Conservation (phyloP, 2,113 vertebrate species). For the Elaphurus davidianus region DNA sequence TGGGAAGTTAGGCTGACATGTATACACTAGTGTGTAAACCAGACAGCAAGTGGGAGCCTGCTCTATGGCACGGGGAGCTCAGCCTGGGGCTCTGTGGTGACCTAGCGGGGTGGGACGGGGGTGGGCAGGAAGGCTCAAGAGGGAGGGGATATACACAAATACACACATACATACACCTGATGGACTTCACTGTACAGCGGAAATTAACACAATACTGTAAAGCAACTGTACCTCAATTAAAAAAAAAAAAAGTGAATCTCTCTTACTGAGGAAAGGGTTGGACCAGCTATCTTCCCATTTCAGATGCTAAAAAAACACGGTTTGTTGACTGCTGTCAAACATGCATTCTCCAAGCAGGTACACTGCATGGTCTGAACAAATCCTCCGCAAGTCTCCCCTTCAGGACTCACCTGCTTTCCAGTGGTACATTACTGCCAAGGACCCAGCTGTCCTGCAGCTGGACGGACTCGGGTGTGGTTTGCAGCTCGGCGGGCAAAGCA, state of each 20-base stretch:
- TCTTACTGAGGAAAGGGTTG: neutral
- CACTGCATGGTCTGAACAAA: fast-evolving
- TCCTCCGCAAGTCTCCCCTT: fast-evolving
- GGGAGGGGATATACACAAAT: neutral
- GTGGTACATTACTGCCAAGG: constrained; percentile 98
- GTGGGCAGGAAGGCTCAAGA: neutral
- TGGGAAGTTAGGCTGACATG: neutral
- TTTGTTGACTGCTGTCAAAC: neutral
- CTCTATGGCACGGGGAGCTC: neutral
- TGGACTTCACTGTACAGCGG: neutral
- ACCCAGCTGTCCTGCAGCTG: constrained; percentile 99
- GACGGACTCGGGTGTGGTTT: constrained; percentile 99
- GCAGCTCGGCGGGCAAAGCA: constrained; percentile 98
- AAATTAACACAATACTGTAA: neutral
- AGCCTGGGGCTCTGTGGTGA: neutral
- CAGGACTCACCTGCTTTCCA: constrained; percentile 95
- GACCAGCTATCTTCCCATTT: neutral
- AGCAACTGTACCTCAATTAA: neutral
- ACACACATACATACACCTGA: neutral
- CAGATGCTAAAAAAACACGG: neutral
- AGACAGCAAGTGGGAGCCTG: neutral
- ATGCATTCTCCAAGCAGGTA: neutral
- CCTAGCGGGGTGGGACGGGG: neutral
- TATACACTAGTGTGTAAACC: neutral
- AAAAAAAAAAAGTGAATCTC: neutral